Evolutionary conservation across 2,797 vertebrate genomes (phyloP), one percentile per base, ranked within the genome.

Genomic region (Protosalanx chinensis): DNA sequence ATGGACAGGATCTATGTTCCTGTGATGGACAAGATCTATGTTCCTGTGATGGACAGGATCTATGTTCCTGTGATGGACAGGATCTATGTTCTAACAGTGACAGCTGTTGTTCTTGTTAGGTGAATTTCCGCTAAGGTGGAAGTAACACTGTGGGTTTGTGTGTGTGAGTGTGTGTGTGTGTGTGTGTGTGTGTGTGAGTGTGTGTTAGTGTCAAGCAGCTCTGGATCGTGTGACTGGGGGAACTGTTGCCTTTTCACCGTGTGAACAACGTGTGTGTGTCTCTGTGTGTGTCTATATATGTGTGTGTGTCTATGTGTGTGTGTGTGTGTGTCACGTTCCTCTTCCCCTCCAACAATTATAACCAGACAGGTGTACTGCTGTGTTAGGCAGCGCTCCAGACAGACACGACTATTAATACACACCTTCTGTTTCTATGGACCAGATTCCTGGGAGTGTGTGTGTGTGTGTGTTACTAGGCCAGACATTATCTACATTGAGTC

Each of bases 361-460:
- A 68, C 61, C 71, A 16, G 72, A 83, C 84, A 79, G 71, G 77
- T 86, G 80, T 63, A 63, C 37, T 62, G 30, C 27, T 5, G 60
- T n/a, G 64, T 18, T 10, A 41, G 37, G 0, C 37, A 10, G 37
- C 1, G 37, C 37, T 41, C 37, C 37, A 41, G 37, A 41, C 37
- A 41, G 37, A 41, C 37, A 12, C 7, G 37, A 41, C 10, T 41
- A 41, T 41, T 41, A 41, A 41, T 41, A 41, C 6, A 8, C 37
- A 41, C 37, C 37, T 41, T 41, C 37, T 41, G 37, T 41, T 41
- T 41, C 8, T 10, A 41, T 41, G 37, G 8, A 41, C 37, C 6
- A 10, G 8, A 41, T 41, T 41, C 29, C 5, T 60, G 58, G 4
- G 64, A 23, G 64, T 65, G 64, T 64, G 20, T 64, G 63, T 67